Evolutionary conservation across 92 coral and sea anemone genomes (phyloP), one percentile per base, ranked within the genome.

Genomic region (Actinernus sp.): DNA sequence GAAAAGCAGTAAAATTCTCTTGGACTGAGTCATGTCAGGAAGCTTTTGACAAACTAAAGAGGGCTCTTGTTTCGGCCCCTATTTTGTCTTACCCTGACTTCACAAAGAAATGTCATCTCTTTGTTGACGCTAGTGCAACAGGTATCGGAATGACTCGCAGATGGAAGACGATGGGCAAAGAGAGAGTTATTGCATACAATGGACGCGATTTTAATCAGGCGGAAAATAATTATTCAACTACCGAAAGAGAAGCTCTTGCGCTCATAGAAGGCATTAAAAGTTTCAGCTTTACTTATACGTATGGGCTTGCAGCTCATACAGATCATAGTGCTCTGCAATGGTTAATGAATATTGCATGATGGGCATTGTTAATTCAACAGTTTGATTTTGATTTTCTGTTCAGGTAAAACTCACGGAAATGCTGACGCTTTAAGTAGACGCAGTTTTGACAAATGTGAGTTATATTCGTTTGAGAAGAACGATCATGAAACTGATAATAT

Each of bases 11-110:
- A 10, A 70, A 70, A 39, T 44, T 70, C 44, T 54, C 2, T 1
- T 65, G 61, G 73, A 29, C 23, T 6, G 52, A 70, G 40, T 36
- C 27, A 0, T 73, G 70, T 19, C 70, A 60, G 18, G 61, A 60
- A 36, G 80, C 68, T 2, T 71, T 71, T 43, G 78, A 57, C n/a
- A 40, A 26, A 16, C 52, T 71, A 28, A 47, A 71, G 17, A 38
- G 59, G 2, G 68, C 68, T 0, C 17, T 58, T 19, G 37, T 47
- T 23, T n/a, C n/a, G n/a, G n/a, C n/a, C n/a, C n/a, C n/a, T n/a
- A n/a, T n/a, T n/a, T n/a, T n/a, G n/a, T n/a, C 68, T 0, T 71
- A 71, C 24, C 66, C 77, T 0, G 66, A 71, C 24, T 71, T 71
- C 19, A 21, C 69, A 0, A 59, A 51, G 31, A 61, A 61, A 51